Percentiles rank a stretch among this genome's conserved stretches.
phyloP scores from a whole-genome alignment of 2,888 invertebrate species.

The Steinernema hermaphroditum region DNA sequence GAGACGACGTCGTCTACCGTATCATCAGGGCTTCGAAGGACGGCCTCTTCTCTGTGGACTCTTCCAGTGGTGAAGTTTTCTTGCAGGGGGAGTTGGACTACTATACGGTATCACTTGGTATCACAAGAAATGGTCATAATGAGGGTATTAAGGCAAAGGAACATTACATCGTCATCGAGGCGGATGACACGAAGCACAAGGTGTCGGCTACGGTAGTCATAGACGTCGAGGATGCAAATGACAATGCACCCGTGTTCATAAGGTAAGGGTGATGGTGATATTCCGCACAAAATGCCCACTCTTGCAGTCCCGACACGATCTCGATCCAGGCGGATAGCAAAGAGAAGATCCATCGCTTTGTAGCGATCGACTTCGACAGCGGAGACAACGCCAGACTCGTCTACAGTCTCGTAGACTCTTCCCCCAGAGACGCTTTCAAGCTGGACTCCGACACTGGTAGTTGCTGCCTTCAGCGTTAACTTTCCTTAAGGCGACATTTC shows the following conservation, averaged over 20 bases:
- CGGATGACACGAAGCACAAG: background rate
- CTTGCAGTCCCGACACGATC: conserved; percentile 26
- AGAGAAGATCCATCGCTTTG: conserved; percentile 46
- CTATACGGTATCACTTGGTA: conserved; percentile 70
- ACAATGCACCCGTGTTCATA: conserved; percentile 88
- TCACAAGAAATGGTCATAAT: background rate
- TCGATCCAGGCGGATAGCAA: conserved; percentile 4
- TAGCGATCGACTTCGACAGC: conserved; percentile 42
- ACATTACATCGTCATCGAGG: conserved; percentile 36
- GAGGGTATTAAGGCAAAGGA: background rate
- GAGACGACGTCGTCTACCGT: conserved; percentile 44
- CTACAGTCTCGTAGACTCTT: conserved; percentile 17
- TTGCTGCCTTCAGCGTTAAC: background rate
- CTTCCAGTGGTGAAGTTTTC: conserved; percentile 87
- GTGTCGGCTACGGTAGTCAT: conserved; percentile 69
- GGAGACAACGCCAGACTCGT: conserved; percentile 15
- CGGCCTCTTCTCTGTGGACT: conserved; percentile 81
- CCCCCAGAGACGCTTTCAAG: conserved; percentile 1
- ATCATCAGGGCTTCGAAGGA: conserved; percentile 60
- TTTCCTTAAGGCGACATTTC: background rate
- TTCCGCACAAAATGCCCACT: background rate
- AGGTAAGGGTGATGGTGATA: conserved; percentile 60
- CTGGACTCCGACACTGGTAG: background rate
- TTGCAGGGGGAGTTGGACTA: conserved; percentile 81
- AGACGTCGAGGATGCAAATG: conserved; percentile 78